phyloP scores from a whole-genome alignment of 2,888 invertebrate genomes.

The Ophioninae sp. region DNA sequence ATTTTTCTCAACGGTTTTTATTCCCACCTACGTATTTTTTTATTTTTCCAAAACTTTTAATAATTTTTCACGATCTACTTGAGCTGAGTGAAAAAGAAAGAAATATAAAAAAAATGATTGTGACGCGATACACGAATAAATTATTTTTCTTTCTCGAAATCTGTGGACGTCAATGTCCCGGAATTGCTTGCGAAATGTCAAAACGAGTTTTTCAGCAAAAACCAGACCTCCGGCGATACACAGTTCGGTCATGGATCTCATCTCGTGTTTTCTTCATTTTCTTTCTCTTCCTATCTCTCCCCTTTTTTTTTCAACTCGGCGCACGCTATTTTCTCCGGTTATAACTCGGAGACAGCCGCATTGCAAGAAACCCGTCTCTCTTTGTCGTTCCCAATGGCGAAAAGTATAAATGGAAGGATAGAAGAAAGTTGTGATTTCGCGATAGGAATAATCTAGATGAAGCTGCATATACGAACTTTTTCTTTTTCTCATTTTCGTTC shows the following conservation, averaged over 20 bases:
- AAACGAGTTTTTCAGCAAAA: background rate
- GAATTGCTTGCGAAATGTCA: background rate
- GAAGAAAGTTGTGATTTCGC: constrained; percentile 22
- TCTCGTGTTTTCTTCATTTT: background rate
- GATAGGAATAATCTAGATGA: constrained; percentile 2
- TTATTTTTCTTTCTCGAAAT: background rate
- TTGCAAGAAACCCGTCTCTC: background rate
- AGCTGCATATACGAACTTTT: background rate
- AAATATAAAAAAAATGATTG: background rate
- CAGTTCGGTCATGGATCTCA: background rate
- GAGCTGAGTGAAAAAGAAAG: background rate
- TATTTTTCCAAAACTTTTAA: background rate
- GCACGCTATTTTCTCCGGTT: constrained; percentile 11
- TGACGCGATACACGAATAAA: background rate
- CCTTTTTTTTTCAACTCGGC: background rate
- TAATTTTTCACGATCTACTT: background rate
- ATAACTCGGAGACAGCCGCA: background rate
- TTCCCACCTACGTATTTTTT: background rate
- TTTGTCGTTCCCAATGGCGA: background rate
- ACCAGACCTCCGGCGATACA: background rate
- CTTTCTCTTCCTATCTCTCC: too few relatives aligned
- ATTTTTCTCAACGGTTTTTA: too few relatives aligned
- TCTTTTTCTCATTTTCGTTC: background rate
- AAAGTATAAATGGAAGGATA: background rate
- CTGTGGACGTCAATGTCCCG: background rate